Evolutionary conservation across 2,113 vertebrate genomes (phyloP).

Genomic region (Enhydra lutris): DNA sequence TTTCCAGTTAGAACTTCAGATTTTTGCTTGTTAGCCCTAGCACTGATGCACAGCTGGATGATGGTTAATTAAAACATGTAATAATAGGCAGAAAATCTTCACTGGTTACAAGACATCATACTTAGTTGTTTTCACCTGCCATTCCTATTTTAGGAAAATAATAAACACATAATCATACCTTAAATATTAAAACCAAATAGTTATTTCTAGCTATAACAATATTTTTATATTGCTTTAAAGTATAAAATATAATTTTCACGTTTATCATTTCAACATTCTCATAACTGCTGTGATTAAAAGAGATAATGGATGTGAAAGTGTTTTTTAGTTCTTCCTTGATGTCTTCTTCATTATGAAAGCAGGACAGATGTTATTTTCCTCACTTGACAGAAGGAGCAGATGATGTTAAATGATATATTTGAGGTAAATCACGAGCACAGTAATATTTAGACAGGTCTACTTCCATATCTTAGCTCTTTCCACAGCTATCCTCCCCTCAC

Average conservation of each 20-base stretch:
- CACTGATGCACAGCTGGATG: background rate
- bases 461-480: background rate
- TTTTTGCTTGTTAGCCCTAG: background rate
- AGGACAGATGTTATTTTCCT: background rate
- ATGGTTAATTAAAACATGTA: background rate
- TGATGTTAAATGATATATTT: background rate
- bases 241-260: background rate
- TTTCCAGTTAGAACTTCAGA: background rate
- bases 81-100: background rate
- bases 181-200: background rate
- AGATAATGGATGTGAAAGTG: background rate
- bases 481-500: fast-evolving
- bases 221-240: background rate
- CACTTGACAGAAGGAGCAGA: background rate
- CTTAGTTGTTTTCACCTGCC: background rate
- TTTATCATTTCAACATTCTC: background rate
- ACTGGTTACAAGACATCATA: background rate
- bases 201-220: background rate
- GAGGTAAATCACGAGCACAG: background rate
- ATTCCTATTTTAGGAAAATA: background rate
- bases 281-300: background rate
- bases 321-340: background rate
- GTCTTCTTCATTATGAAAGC: background rate
- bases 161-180: background rate
- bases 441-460: background rate